phyloP scores from a whole-genome alignment of 2,888 invertebrate species.

The Arrhopalites spinosus region DNA sequence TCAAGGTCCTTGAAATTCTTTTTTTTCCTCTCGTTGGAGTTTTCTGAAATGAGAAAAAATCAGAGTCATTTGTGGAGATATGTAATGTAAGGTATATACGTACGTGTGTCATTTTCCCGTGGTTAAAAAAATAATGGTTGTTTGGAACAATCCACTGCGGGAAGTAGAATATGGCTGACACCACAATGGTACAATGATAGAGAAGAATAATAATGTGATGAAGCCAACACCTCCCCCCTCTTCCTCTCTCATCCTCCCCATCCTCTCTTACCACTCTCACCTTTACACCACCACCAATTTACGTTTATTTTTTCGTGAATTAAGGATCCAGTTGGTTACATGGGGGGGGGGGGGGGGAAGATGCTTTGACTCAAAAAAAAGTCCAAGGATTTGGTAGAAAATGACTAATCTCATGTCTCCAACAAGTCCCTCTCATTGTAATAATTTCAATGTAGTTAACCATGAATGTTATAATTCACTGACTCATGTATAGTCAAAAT shows the following conservation, averaged over 20 bases:
- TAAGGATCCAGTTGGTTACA: too few relatives aligned
- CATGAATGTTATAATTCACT: neutral
- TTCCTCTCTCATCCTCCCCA: too few relatives aligned
- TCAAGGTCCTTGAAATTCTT: neutral
- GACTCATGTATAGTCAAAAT: too few relatives aligned
- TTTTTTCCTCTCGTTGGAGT: neutral
- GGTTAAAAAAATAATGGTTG: slow-evolving; percentile 38
- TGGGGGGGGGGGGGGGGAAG: too few relatives aligned
- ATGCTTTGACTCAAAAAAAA: too few relatives aligned
- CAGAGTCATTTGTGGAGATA: neutral
- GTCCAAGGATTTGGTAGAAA: too few relatives aligned
- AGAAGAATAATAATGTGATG: slow-evolving; percentile 1
- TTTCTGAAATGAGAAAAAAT: neutral
- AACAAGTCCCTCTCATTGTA: too few relatives aligned
- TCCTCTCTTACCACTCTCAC: too few relatives aligned
- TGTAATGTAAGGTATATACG: slow-evolving; percentile 19
- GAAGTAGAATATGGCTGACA: slow-evolving; percentile 30
- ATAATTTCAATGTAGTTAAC: neutral
- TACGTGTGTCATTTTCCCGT: slow-evolving; percentile 41
- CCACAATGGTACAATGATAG: slow-evolving; percentile 20
- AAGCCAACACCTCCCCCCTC: neutral
- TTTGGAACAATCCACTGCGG: slow-evolving; percentile 37
- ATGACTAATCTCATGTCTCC: too few relatives aligned
- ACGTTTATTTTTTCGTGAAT: too few relatives aligned
- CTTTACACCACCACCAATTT: too few relatives aligned